Evolutionary conservation across 2,797 vertebrate genomes (phyloP), one percentile per base, ranked within the genome.

Genomic region (Myotis pilosus): DNA sequence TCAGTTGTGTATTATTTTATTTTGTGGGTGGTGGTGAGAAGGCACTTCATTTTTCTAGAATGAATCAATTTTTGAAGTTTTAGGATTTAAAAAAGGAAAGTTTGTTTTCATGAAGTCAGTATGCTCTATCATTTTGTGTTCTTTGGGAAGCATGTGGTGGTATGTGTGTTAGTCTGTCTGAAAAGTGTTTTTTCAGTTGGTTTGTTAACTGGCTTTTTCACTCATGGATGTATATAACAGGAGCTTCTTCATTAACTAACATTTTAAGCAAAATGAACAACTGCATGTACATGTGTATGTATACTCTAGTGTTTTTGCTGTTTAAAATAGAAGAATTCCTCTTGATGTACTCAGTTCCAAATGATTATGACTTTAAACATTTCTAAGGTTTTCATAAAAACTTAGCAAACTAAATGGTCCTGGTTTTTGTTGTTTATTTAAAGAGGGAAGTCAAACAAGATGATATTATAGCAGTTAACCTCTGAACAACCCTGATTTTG

Each of bases 181-280:
- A 94, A 94, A 94, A 95, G n/a, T 86, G 22, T 71, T 74, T 38
- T 68, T 95, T 87, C 41, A 49, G 84, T 92, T 88, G 68, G 87
- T 95, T 92, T 86, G 75, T 94, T 95, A 49, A 55, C 92, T 96
- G 97, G 66, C 92, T 98, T 97, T 98, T 97, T 95, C 82, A 96
- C 95, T 96, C 30, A 71, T 86, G 89, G 75, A 89, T 85, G 2
- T 20, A 62, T 1, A 76, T 89, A 90, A 55, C 62, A 97, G 95
- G 96, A 97, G 97, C 95, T 83, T 93, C 96, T 97, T 97, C 96
- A 96, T 94, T 96, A 95, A 91, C 81, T 94, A 89, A 97, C 93
- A 91, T 87, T 92, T 87, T 69, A 68, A 91, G 87, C 92, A 81
- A 60, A 92, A 89, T 87, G 86, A 94, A 91, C 38, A 68, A 64